Evolutionary conservation across 2,888 invertebrate species (phyloP), one percentile per base, ranked within the genome.

Genomic region (Phorcus lineatus): DNA sequence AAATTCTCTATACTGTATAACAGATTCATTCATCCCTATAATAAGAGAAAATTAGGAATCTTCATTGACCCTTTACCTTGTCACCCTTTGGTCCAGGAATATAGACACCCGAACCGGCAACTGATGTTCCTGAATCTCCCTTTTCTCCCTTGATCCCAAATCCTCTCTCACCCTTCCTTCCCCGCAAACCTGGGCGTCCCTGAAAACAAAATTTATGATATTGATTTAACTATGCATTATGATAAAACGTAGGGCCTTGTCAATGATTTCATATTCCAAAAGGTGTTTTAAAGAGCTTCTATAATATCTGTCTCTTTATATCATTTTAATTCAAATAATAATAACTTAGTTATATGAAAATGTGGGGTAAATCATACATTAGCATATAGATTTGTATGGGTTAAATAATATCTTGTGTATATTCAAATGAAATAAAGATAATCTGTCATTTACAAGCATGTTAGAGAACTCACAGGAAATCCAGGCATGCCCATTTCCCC

Each of bases 401-500:
- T 36, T 36, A 4, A 36, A 2, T 2, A 4, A 36, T 36, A 36
- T 36, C n/a, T n/a, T n/a, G n/a, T n/a, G n/a, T n/a, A n/a, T n/a
- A n/a, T n/a, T 17, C 47, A 40, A 76, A 52, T 53, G 22, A 2
- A 36, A 28, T 16, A 13, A 28, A 17, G 6, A 55, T 11, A 22
- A 55, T 9, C 2, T 24, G 11, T 54, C 16, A 2, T 28, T 16
- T 31, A n/a, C 11, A 31, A 22, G 36, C n/a, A 11, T 0, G 9
- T 17, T 74, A 22, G 22, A 13, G 36, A 17, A 82, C 88, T 82
- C 84, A 90, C 90, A 17, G 86, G 83, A 66, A 89, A 88, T 66
- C 91, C 92, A 79, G 92, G 91, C 77, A 91, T 87, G 31, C 92
- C 91, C 74, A 88, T 87, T 79, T 88, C 88, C 67, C 91, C 91